Percentiles rank a stretch among this genome's conserved stretches.
These are phyloP conservation scores for Hyalella azteca DNA, from an alignment of 2,888 invertebrate species.

Conservation along the genomic window DNA sequence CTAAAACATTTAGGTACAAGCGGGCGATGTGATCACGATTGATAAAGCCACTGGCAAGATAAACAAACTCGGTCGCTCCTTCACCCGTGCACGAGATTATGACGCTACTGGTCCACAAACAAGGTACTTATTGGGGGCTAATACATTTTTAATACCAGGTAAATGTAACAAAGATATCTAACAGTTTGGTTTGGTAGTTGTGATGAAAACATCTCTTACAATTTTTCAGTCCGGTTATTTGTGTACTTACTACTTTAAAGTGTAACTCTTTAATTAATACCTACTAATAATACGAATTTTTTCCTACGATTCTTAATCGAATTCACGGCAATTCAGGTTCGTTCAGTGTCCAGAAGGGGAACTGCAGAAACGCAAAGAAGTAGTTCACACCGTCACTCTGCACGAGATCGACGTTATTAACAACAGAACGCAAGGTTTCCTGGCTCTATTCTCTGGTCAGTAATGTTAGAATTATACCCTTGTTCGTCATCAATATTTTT, in stretches of 20 bases:
- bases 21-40: constrained; percentile 96
- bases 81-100: constrained; percentile 94
- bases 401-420: constrained; percentile 99
- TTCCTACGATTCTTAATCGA: too few relatives aligned
- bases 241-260: constrained; percentile 54
- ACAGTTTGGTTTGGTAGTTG: too few relatives aligned
- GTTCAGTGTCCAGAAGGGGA: constrained; percentile 99
- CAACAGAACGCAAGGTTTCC: constrained; percentile 94
- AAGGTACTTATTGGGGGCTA: too few relatives aligned
- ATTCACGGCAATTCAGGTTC: constrained; percentile 69
- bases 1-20: constrained; percentile 84
- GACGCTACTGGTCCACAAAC: constrained; percentile 87
- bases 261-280: too few relatives aligned
- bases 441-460: constrained; percentile 91
- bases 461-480: too few relatives aligned
- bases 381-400: constrained; percentile 95
- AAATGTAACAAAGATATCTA: too few relatives aligned
- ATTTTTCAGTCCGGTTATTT: neutral
- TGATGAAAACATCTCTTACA: too few relatives aligned
- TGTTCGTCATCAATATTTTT: too few relatives aligned
- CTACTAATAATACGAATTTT: too few relatives aligned
- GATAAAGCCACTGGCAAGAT: constrained; percentile 98
- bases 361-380: constrained; percentile 95
- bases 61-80: constrained; percentile 87
- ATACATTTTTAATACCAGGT: too few relatives aligned